phyloP scores from a whole-genome alignment of 2,113 vertebrate genomes.

The Toxotes jaculatrix region DNA sequence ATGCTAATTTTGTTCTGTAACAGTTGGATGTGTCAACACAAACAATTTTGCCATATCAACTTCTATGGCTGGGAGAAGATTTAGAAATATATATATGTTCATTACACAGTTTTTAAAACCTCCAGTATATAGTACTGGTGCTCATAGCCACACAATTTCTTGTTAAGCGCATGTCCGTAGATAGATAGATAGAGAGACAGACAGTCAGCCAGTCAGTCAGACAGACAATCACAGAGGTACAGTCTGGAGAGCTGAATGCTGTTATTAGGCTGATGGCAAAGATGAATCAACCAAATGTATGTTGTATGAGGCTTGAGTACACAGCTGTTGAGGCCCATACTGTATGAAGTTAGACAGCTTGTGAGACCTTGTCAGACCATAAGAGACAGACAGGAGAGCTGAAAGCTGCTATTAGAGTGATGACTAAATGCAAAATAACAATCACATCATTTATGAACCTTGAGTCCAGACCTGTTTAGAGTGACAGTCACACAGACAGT shows the following conservation, averaged over 20 bases:
- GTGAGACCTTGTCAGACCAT: neutral
- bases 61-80: too few species aligned
- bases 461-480: conserved; percentile 21
- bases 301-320: conserved; percentile 31
- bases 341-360: neutral
- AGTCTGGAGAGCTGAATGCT: conserved; percentile 45
- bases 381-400: conserved; percentile 17
- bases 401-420: conserved; percentile 36
- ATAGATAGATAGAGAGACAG: conserved; percentile 29
- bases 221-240: conserved; percentile 16
- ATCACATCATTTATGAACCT: conserved; percentile 18
- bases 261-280: conserved; percentile 54
- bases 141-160: neutral
- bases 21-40: too few species aligned
- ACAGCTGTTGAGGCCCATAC: conserved; percentile 3
- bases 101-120: neutral
- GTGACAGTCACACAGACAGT: neutral
- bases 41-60: too few species aligned
- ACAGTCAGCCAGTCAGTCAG: conserved; percentile 4
- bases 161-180: conserved; percentile 22
- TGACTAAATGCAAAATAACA: conserved; percentile 40
- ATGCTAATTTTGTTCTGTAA: too few species aligned
- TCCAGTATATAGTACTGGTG: neutral
- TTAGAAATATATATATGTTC: too few species aligned
- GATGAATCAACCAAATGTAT: conserved; percentile 42